Conservation (phyloP, 2,797 vertebrate genomes). For the Lophotriccus pileatus region DNA sequence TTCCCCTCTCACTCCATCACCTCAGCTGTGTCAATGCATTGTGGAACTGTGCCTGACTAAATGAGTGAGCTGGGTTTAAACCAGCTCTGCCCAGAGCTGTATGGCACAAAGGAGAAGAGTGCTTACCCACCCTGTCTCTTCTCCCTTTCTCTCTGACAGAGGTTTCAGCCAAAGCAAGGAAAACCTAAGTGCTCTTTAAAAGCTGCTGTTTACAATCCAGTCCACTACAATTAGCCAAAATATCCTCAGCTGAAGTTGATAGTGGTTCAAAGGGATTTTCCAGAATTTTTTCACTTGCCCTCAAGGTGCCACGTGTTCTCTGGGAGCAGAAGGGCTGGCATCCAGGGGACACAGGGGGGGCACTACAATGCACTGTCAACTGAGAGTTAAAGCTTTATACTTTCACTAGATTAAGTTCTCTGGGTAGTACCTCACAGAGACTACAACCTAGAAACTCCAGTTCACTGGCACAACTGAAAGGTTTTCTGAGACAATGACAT, state of each 20-base stretch:
- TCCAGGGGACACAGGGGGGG: background rate
- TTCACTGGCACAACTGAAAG: background rate
- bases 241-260: background rate
- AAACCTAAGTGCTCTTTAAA: background rate
- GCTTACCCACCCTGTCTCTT: background rate
- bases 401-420: background rate
- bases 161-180: background rate
- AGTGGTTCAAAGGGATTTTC: background rate
- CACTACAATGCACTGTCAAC: rapidly evolving
- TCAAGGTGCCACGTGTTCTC: background rate
- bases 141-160: background rate
- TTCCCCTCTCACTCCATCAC: rapidly evolving
- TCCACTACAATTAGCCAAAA: background rate
- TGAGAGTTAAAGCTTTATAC: background rate
- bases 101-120: rapidly evolving
- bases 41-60: background rate
- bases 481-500: background rate
- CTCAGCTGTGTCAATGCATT: background rate
- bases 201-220: background rate
- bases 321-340: background rate
- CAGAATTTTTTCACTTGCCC: background rate
- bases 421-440: rapidly evolving
- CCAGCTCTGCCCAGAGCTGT: background rate
- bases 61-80: background rate
- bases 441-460: background rate